phyloP scores from a whole-genome alignment of 2,888 invertebrate species.

The Xestia rhomboidea region DNA sequence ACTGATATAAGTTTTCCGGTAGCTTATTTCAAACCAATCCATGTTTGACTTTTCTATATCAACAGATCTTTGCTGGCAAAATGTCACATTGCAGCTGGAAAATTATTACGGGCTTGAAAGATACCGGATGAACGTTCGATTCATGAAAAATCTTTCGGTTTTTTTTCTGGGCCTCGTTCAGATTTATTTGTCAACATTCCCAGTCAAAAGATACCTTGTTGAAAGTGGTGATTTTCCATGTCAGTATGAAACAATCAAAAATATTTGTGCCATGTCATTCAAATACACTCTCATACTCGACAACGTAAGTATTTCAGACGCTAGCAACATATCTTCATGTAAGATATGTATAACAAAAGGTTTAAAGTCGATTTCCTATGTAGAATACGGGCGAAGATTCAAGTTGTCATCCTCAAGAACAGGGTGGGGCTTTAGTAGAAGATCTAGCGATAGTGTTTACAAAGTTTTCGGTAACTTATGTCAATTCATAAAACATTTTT shows the following conservation, averaged over 20 bases:
- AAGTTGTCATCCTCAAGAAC: constrained; percentile 61
- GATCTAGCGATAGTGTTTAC: constrained; percentile 17
- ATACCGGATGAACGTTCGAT: too few relatives aligned
- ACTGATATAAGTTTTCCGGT: too few relatives aligned
- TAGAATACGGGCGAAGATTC: constrained; percentile 71
- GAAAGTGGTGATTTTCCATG: not conserved
- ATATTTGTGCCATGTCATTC: not conserved
- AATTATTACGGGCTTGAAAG: too few relatives aligned
- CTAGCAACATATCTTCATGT: constrained; percentile 27
- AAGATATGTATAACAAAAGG: constrained; percentile 45
- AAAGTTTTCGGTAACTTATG: not conserved
- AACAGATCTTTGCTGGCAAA: too few relatives aligned
- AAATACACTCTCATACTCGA: not conserved
- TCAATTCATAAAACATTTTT: not conserved
- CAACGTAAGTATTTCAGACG: not conserved
- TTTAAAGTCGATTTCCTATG: constrained; percentile 75
- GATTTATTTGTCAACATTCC: too few relatives aligned
- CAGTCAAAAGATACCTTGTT: not conserved
- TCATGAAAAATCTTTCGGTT: too few relatives aligned
- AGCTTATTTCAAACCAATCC: too few relatives aligned
- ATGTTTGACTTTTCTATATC: too few relatives aligned
- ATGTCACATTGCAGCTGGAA: too few relatives aligned
- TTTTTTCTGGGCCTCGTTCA: too few relatives aligned
- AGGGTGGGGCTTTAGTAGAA: constrained; percentile 3
- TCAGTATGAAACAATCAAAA: not conserved